These are phyloP conservation scores for Asobara japonica DNA, from an alignment of 1,140 invertebrate genomes.

Conservation along the genomic window DNA sequence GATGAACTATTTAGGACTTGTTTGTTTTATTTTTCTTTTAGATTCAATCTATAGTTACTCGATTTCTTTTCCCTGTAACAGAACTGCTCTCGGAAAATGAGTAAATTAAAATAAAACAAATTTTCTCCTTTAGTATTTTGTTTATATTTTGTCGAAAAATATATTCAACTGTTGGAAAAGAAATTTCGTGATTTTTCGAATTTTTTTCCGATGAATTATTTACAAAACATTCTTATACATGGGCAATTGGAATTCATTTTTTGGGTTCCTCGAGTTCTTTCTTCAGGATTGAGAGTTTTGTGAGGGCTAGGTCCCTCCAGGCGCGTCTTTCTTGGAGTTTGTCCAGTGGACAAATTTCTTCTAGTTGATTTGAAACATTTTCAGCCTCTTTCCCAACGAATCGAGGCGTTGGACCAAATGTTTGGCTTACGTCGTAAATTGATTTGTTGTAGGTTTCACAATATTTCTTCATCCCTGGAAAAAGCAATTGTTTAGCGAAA, in stretches of 20 bases:
- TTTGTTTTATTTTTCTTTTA: no score
- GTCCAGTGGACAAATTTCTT: constrained; percentile 78
- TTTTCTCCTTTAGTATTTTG: no score
- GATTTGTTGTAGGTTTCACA: constrained; percentile 81
- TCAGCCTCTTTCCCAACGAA: constrained; percentile 75
- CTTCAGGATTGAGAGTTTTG: constrained; percentile 84
- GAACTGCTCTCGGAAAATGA: no score
- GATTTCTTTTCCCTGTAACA: no score
- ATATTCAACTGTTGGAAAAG: no score
- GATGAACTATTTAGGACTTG: no score
- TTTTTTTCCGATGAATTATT: no score
- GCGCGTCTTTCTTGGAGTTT: constrained; percentile 77
- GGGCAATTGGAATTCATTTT: neutral
- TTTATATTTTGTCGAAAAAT: no score
- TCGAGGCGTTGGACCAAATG: constrained; percentile 78
- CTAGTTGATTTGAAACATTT: constrained; percentile 76
- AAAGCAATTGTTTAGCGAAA: neutral
- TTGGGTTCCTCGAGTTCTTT: constrained; percentile 69
- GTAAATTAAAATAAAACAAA: no score
- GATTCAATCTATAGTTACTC: no score
- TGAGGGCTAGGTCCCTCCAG: constrained; percentile 87
- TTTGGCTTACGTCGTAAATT: constrained; percentile 80
- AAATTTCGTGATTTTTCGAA: no score
- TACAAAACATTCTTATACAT: neutral
- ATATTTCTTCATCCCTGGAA: constrained; percentile 75